These are phyloP conservation scores for Xiphydria camelus DNA, from an alignment of 2,888 invertebrate genomes.

Conservation along the genomic window DNA sequence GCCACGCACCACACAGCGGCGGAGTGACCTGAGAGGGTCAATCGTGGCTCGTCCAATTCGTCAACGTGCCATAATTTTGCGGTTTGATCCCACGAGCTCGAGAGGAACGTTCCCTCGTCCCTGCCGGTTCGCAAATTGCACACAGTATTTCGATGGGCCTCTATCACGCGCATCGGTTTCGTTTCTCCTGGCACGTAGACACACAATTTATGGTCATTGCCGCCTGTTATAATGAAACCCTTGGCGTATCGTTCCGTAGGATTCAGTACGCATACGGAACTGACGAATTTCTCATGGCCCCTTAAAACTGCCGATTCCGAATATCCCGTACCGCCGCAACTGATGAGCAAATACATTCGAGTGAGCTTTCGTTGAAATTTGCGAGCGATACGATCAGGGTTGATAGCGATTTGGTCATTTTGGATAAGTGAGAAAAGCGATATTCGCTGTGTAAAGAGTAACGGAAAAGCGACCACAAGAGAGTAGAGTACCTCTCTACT, in stretches of 20 bases:
- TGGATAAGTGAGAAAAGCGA: too few relatives aligned
- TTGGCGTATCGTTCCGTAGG: slow-evolving; percentile 71
- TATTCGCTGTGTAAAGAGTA: too few relatives aligned
- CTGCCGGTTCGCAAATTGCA: slow-evolving; percentile 60
- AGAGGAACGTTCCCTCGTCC: slow-evolving; percentile 64
- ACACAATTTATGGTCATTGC: slow-evolving; percentile 84
- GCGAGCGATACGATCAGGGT: too few relatives aligned
- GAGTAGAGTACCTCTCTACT: too few relatives aligned
- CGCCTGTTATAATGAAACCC: slow-evolving; percentile 84
- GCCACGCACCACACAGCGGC: slow-evolving; percentile 85
- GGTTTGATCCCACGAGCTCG: slow-evolving; percentile 92
- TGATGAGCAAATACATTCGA: too few relatives aligned
- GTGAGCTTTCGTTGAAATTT: too few relatives aligned
- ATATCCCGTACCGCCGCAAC: slow-evolving; percentile 69
- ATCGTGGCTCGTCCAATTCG: slow-evolving; percentile 54
- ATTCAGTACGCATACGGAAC: slow-evolving; percentile 76
- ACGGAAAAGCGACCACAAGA: too few relatives aligned
- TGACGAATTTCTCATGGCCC: slow-evolving; percentile 86
- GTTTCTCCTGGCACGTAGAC: slow-evolving; percentile 75
- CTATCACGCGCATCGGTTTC: slow-evolving; percentile 69
- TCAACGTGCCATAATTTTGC: slow-evolving; percentile 80
- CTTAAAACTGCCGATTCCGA: slow-evolving; percentile 69
- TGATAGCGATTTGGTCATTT: too few relatives aligned
- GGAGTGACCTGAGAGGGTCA: slow-evolving; percentile 71
- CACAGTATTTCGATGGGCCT: slow-evolving; percentile 79